A percentile compares a stretch with the other conserved stretches of the same genome.
These are phyloP conservation scores for Epicampocera succincta DNA, from an alignment of 2,888 invertebrate species.

Conservation along the genomic window DNA sequence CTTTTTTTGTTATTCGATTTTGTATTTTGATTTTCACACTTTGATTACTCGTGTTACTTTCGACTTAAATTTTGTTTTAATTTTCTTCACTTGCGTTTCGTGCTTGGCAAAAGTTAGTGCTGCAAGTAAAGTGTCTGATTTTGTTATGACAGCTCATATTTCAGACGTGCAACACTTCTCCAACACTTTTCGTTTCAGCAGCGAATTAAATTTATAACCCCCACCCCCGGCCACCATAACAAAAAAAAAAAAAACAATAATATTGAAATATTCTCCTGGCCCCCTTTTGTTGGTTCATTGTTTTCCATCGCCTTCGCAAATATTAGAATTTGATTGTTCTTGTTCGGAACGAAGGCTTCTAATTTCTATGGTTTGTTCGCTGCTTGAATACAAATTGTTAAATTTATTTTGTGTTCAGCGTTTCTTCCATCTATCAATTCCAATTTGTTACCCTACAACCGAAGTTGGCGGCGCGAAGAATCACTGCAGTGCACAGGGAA, in stretches of 20 bases:
- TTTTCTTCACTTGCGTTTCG: conserved; percentile 55
- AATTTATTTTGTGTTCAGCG: not conserved
- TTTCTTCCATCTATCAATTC: conserved; percentile 58
- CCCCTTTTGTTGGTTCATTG: not conserved
- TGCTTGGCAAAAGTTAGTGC: conserved; percentile 60
- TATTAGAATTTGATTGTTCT: conserved; percentile 30
- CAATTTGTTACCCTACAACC: conserved; percentile 30
- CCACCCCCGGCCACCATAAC: not conserved
- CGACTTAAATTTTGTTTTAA: conserved; percentile 43
- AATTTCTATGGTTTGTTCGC: conserved; percentile 47
- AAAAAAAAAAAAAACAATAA: not conserved
- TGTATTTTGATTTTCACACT: conserved; percentile 36
- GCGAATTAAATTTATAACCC: conserved; percentile 26
- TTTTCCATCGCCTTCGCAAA: conserved; percentile 4
- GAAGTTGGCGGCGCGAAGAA: not conserved
- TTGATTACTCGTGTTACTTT: conserved; percentile 62
- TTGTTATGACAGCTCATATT: conserved; percentile 69
- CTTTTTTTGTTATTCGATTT: conserved; percentile 10
- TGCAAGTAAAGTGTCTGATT: conserved; percentile 67
- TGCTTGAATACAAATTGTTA: conserved; percentile 51
- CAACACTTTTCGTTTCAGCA: conserved; percentile 60
- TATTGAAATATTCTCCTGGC: not conserved
- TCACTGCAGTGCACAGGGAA: too few relatives aligned
- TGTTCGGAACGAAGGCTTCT: conserved; percentile 17
- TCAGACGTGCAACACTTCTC: conserved; percentile 67